phyloP scores from a whole-genome alignment of 1,140 invertebrate genomes.

The Diabrotica undecimpunctata region DNA sequence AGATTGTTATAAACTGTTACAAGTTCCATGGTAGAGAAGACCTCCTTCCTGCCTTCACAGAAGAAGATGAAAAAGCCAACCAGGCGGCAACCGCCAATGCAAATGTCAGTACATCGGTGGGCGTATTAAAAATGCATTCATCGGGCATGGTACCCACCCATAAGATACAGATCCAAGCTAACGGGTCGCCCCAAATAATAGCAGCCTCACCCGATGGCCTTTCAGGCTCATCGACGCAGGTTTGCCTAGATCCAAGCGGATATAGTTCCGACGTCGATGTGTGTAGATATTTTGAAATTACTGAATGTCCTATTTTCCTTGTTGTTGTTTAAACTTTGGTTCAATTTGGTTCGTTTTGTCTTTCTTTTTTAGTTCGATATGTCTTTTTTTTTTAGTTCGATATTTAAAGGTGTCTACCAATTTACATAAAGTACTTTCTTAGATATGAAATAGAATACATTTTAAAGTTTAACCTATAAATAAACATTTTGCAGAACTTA shows the following conservation, averaged over 20 bases:
- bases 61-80: slow-evolving; percentile 79
- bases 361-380: not conserved
- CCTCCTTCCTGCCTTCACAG: slow-evolving; percentile 87
- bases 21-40: slow-evolving; percentile 97
- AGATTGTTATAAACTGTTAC: slow-evolving; percentile 98
- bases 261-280: slow-evolving; percentile 61
- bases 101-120: slow-evolving; percentile 55
- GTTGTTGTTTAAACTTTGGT: slow-evolving; percentile 29
- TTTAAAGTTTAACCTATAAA: too few relatives aligned
- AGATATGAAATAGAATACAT: not conserved
- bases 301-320: slow-evolving; percentile 42
- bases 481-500: too few relatives aligned
- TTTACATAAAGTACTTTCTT: too few relatives aligned
- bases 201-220: slow-evolving; percentile 57
- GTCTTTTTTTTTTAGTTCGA: not conserved
- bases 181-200: slow-evolving; percentile 52
- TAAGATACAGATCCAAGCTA: slow-evolving; percentile 52
- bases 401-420: not conserved
- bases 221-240: slow-evolving; percentile 62
- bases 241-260: slow-evolving; percentile 68
- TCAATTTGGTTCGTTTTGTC: slow-evolving; percentile 3
- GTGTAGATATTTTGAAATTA: slow-evolving; percentile 47
- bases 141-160: slow-evolving; percentile 51
- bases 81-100: slow-evolving; percentile 50
- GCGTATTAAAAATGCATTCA: slow-evolving; percentile 61